A percentile compares a stretch with the other conserved stretches of the same genome.
These are phyloP conservation scores for Drosophila eohydei DNA, from an alignment of 2,888 invertebrate species.

Conservation along the genomic window DNA sequence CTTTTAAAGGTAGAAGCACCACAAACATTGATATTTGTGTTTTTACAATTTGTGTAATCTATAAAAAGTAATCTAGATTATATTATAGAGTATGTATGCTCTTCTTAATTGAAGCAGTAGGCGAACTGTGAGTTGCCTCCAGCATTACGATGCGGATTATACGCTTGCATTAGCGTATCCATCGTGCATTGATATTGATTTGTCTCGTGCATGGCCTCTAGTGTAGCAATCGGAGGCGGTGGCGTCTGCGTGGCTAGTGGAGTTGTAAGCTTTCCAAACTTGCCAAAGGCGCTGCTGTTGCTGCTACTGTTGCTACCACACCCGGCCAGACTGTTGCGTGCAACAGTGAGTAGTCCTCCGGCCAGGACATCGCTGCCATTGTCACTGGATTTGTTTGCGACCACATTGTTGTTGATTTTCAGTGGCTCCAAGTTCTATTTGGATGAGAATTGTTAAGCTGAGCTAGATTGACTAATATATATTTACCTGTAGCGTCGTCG, in stretches of 20 bases:
- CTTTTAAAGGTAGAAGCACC: constrained; percentile 30
- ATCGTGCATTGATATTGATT: constrained; percentile 77
- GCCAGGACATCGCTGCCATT: constrained; percentile 56
- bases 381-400: constrained; percentile 61
- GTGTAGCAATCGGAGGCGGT: constrained; percentile 16
- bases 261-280: constrained; percentile 57
- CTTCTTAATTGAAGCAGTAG: constrained; percentile 70
- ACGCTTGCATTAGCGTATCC: constrained; percentile 82
- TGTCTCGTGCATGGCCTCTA: constrained; percentile 56
- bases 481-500: constrained; percentile 73
- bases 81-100: not conserved
- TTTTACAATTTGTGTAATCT: constrained; percentile 21
- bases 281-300: constrained; percentile 56
- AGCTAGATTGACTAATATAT: not conserved
- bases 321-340: constrained; percentile 41
- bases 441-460: not conserved
- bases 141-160: constrained; percentile 77
- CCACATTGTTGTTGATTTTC: constrained; percentile 45
- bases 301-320: constrained; percentile 29
- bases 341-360: constrained; percentile 50
- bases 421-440: constrained; percentile 64
- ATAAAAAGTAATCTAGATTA: not conserved
- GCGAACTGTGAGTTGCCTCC: constrained; percentile 71
- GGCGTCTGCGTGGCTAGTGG: constrained; percentile 34
- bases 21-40: constrained; percentile 41